Percentiles rank a stretch among this genome's conserved stretches.
These are phyloP conservation scores for Podocnemis expansa DNA, from an alignment of 2,113 vertebrate species.

Conservation along the genomic window DNA sequence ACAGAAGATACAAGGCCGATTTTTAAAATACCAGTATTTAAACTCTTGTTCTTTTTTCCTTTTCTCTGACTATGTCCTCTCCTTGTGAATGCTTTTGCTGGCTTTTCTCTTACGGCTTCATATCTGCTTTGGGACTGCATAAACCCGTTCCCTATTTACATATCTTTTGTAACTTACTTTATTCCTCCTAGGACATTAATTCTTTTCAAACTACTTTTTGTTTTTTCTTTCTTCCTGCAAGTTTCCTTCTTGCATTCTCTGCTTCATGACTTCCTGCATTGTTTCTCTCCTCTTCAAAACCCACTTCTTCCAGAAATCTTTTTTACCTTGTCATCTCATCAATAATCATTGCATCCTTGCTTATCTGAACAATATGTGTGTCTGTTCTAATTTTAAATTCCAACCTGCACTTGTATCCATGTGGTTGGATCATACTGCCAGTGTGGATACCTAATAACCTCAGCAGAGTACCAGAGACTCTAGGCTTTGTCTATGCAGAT, in stretches of 20 bases:
- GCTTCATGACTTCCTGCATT: background rate
- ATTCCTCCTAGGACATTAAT: fast-evolving
- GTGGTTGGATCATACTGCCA: background rate
- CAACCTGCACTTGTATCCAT: background rate
- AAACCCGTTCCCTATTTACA: background rate
- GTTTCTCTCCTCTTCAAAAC: background rate
- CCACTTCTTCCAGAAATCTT: background rate
- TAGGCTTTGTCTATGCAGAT: background rate
- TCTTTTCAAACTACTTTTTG: background rate
- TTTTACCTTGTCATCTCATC: background rate
- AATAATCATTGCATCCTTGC: background rate
- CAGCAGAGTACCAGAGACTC: background rate
- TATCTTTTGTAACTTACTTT: background rate
- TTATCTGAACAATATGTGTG: background rate
- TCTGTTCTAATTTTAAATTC: background rate
- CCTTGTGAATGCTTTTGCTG: background rate
- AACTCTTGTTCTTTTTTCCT: background rate
- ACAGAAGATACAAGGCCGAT: background rate
- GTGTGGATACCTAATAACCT: background rate
- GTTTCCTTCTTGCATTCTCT: background rate
- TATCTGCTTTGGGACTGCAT: background rate
- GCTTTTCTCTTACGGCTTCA: background rate
- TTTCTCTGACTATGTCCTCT: background rate
- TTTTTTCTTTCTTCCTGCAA: no score
- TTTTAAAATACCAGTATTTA: background rate